Percentiles rank a stretch among this genome's conserved stretches.
These are phyloP conservation scores for Aricia agestis DNA, from an alignment of 1,140 invertebrate genomes.

Conservation along the genomic window DNA sequence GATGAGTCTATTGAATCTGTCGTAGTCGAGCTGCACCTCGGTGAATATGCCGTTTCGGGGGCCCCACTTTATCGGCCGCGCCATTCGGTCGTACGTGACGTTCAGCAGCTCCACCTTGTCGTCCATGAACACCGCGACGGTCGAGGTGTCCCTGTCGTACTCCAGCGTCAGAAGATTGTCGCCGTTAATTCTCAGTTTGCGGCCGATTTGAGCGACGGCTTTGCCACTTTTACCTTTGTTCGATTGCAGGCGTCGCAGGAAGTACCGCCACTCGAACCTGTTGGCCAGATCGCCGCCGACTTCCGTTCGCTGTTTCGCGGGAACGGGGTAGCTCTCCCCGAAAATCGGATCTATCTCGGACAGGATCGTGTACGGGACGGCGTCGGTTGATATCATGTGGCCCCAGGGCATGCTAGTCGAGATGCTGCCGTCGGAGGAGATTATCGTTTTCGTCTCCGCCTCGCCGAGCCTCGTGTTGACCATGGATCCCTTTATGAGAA, in stretches of 20 bases:
- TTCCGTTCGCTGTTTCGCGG: slow-evolving; percentile 91
- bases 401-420: slow-evolving; percentile 87
- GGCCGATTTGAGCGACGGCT: slow-evolving; percentile 86
- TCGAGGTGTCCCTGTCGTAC: slow-evolving; percentile 92
- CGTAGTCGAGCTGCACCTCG: slow-evolving; percentile 93
- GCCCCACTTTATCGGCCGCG: slow-evolving; percentile 91
- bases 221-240: slow-evolving; percentile 80
- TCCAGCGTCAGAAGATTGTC: slow-evolving; percentile 94
- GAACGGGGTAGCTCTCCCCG: slow-evolving; percentile 92
- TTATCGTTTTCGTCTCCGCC: slow-evolving; percentile 86
- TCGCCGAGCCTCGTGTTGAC: slow-evolving; percentile 89
- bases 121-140: slow-evolving; percentile 93
- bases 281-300: slow-evolving; percentile 93
- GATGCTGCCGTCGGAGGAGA: slow-evolving; percentile 89
- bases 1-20: slow-evolving; percentile 91
- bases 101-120: slow-evolving; percentile 92
- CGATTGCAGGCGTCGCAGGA: slow-evolving; percentile 82
- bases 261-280: slow-evolving; percentile 96
- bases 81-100: slow-evolving; percentile 94
- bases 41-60: slow-evolving; percentile 90
- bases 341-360: slow-evolving; percentile 89
- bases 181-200: slow-evolving; percentile 91
- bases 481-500: slow-evolving; percentile 91
- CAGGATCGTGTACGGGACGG: slow-evolving; percentile 88
- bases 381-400: slow-evolving; percentile 89